Percentiles rank a stretch among this genome's conserved stretches.
Conservation (phyloP, 53 echinoderm and acorn worm species). For the Holothuria leucospilota region DNA sequence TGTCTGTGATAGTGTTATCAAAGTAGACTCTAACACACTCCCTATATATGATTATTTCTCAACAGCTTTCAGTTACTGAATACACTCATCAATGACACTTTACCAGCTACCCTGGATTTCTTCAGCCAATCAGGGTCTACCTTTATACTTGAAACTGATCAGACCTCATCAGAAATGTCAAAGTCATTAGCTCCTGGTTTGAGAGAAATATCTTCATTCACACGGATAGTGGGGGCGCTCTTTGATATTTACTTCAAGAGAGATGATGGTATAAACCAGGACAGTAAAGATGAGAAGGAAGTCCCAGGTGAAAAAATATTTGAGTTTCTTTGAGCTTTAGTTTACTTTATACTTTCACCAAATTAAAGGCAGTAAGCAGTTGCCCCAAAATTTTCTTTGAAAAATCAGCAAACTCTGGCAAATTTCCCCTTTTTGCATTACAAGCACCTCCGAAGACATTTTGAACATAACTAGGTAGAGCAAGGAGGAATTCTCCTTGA, state of each 20-base stretch:
- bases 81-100: conserved; percentile 76
- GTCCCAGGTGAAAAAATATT: background rate
- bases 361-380: no score
- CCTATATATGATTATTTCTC: background rate
- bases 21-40: no score
- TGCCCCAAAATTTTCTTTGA: no score
- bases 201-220: conserved; percentile 86
- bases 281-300: background rate
- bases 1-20: no score
- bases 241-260: conserved; percentile 70
- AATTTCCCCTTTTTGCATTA: no score
- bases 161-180: conserved; percentile 35
- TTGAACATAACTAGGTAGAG: no score
- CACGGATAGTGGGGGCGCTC: conserved; percentile 83
- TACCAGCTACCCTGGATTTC: conserved; percentile 83
- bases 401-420: no score
- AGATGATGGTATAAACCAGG: conserved; percentile 51
- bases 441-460: no score
- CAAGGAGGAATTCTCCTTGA: no score
- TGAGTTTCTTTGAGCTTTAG: no score
- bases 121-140: conserved; percentile 67
- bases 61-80: conserved; percentile 83
- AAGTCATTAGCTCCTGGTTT: conserved; percentile 52
- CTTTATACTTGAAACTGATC: conserved; percentile 73
- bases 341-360: no score